These are phyloP conservation scores for Liodrosophila aerea DNA, from an alignment of 2,888 invertebrate genomes.

Conservation along the genomic window DNA sequence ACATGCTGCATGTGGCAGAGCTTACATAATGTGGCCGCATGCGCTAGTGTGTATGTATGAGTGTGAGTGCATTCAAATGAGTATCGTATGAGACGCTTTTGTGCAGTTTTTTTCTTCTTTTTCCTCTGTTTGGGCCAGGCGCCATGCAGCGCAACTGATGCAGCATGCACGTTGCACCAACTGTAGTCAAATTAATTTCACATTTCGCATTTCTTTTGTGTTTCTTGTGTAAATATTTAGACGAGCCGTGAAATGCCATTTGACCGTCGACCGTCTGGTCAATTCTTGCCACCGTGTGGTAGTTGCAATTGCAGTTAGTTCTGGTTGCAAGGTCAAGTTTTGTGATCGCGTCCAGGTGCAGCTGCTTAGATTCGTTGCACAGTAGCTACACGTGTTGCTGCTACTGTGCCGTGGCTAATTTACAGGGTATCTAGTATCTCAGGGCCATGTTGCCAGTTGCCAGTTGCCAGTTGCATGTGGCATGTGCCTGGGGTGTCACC, in stretches of 20 bases:
- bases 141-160: slow-evolving; percentile 61
- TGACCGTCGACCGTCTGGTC: slow-evolving; percentile 11
- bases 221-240: slow-evolving; percentile 71
- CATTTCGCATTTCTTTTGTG: slow-evolving; percentile 41
- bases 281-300: not conserved
- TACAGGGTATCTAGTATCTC: slow-evolving; percentile 1
- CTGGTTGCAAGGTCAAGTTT: slow-evolving; percentile 73
- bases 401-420: slow-evolving; percentile 47
- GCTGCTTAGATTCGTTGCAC: slow-evolving; percentile 53
- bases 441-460: not conserved
- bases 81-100: slow-evolving; percentile 63
- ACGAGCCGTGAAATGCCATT: slow-evolving; percentile 54
- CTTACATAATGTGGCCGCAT: slow-evolving; percentile 38
- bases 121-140: too few relatives aligned
- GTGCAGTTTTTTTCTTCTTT: too few relatives aligned
- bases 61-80: slow-evolving; percentile 55
- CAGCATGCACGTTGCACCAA: slow-evolving; percentile 14
- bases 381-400: slow-evolving; percentile 49
- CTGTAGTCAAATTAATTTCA: slow-evolving; percentile 75
- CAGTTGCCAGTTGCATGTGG: slow-evolving; percentile 32
- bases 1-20: slow-evolving; percentile 1
- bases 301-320: slow-evolving; percentile 60
- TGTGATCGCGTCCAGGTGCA: slow-evolving; percentile 42
- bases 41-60: slow-evolving; percentile 1
- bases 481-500: slow-evolving; percentile 57